Conservation (phyloP, 2,888 invertebrate species). For the Abscondita cerata region DNA sequence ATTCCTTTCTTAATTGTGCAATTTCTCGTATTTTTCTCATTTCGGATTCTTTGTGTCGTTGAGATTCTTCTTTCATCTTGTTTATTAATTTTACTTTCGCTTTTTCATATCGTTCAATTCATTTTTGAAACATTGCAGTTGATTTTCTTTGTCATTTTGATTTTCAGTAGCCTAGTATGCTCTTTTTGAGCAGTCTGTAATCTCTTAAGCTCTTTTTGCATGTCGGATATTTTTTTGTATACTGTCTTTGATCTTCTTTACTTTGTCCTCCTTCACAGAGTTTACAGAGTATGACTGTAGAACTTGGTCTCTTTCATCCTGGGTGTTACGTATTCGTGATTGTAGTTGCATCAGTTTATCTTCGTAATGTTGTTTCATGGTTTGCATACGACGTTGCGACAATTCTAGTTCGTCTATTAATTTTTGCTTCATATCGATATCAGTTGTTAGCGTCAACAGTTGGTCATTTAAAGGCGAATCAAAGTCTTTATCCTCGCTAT, state of each 20-base stretch:
- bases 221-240: conserved; percentile 83
- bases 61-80: conserved; percentile 91
- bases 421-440: conserved; percentile 94
- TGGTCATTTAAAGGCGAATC: conserved; percentile 76
- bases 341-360: conserved; percentile 86
- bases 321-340: conserved; percentile 84
- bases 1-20: conserved; percentile 89
- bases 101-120: conserved; percentile 85
- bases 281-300: conserved; percentile 62
- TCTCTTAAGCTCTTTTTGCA: conserved; percentile 86
- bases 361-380: conserved; percentile 91
- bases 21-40: conserved; percentile 82
- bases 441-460: conserved; percentile 86
- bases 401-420: conserved; percentile 93
- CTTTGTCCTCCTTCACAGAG: conserved; percentile 69
- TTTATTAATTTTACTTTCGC: conserved; percentile 87
- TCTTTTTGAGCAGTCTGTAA: conserved; percentile 88
- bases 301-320: conserved; percentile 90
- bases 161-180: conserved; percentile 83
- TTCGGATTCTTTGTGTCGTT: conserved; percentile 84
- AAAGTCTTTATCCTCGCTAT: conserved; percentile 62
- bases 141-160: conserved; percentile 79
- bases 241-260: conserved; percentile 85
- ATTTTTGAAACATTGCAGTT: conserved; percentile 72
- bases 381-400: conserved; percentile 84